Evolutionary conservation across 1,140 invertebrate genomes (phyloP).

Genomic region (Andrena cerasifolii): DNA sequence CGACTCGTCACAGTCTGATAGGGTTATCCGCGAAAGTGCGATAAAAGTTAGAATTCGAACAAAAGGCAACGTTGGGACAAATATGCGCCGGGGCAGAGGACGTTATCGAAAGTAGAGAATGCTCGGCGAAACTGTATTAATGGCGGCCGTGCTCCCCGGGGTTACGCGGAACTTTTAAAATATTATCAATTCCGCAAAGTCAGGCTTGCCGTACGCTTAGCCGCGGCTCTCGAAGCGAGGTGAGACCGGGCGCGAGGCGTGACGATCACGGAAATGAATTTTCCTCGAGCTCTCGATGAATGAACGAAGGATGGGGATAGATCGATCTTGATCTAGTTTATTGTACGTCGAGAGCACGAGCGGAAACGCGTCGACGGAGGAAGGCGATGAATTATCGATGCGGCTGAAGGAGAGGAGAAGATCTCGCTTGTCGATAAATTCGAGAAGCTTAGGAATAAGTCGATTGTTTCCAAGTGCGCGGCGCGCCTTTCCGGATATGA

Average conservation of each 20-base stretch:
- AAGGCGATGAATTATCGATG: neutral
- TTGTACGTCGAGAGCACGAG: neutral
- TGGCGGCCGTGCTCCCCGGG: neutral
- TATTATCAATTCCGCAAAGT: neutral
- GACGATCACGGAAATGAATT: slow-evolving; percentile 1
- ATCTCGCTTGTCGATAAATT: neutral
- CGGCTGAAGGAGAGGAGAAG: no score
- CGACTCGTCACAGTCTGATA: no score
- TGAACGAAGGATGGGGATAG: neutral
- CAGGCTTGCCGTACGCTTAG: neutral
- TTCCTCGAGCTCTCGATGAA: neutral
- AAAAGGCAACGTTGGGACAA: no score
- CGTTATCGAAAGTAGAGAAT: neutral
- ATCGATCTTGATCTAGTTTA: neutral
- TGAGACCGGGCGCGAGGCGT: no score
- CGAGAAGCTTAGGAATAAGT: no score
- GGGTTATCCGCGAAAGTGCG: no score
- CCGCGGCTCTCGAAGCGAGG: no score
- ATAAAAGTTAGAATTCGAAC: no score
- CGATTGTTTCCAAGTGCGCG: no score
- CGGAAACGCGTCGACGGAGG: no score
- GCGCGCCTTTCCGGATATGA: no score
- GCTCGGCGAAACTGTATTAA: neutral
- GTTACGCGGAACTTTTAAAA: neutral
- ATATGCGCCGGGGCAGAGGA: no score